phyloP scores from a whole-genome alignment of 1,140 invertebrate species.

The Cydia fagiglandana region DNA sequence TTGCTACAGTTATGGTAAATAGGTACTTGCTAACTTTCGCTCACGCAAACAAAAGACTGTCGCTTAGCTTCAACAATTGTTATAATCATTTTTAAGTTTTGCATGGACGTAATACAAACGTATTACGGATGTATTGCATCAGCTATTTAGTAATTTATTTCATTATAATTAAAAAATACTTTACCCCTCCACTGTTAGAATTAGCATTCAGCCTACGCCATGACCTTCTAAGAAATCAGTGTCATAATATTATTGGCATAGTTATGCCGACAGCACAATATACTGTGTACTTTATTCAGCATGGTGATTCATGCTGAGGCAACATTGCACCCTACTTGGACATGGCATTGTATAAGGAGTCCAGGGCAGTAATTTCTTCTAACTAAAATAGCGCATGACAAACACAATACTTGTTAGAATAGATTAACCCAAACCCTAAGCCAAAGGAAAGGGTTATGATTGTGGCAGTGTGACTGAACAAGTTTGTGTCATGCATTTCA shows the following conservation, averaged over 20 bases:
- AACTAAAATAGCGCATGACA: no score
- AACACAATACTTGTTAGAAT: no score
- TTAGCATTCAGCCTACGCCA: not conserved
- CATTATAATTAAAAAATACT: no score
- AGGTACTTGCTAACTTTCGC: slow-evolving; percentile 21
- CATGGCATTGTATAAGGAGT: not conserved
- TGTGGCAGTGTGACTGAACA: no score
- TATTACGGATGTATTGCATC: not conserved
- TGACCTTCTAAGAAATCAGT: slow-evolving; percentile 7
- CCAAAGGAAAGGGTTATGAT: no score
- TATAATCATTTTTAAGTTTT: not conserved
- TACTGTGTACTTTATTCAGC: not conserved
- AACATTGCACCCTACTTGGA: not conserved
- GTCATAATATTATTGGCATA: slow-evolving; percentile 23
- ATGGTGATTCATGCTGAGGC: slow-evolving; percentile 6
- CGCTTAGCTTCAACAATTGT: not conserved
- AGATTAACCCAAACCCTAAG: no score
- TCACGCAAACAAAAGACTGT: slow-evolving; percentile 1
- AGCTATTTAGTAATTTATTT: no score
- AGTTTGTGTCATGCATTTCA: no score
- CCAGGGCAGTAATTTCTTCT: not conserved
- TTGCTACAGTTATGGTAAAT: slow-evolving; percentile 9
- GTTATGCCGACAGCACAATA: not conserved
- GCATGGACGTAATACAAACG: not conserved
- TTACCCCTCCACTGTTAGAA: not conserved